Evolutionary conservation across 2,888 invertebrate species (phyloP).

Genomic region (Lamellibrachia columna): DNA sequence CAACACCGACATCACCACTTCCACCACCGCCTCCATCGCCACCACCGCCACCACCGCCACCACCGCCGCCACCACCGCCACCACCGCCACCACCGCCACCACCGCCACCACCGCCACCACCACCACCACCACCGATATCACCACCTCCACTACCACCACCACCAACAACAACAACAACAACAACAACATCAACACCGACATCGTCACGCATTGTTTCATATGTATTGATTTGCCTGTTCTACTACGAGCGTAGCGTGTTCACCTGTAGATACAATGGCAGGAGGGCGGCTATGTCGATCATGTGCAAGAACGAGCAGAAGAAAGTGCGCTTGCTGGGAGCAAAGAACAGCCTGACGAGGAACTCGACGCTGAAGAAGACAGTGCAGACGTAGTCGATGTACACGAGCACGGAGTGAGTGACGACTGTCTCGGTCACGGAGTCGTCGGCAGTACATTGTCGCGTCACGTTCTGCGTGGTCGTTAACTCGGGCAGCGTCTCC

Average conservation of each 20-base stretch:
- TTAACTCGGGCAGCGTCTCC: constrained; percentile 55
- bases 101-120: background rate
- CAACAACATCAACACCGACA: too few species aligned
- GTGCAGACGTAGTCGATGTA: constrained; percentile 59
- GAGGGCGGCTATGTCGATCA: constrained; percentile 60
- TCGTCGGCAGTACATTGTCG: constrained; percentile 20
- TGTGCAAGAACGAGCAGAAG: constrained; percentile 57
- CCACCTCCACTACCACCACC: background rate
- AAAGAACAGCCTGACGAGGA: constrained; percentile 55
- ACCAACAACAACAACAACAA: background rate
- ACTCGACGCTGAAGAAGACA: constrained; percentile 58
- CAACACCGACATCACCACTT: too few species aligned
- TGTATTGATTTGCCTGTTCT: too few species aligned
- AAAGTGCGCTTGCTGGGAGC: constrained; percentile 55
- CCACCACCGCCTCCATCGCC: too few species aligned
- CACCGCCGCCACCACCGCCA: background rate
- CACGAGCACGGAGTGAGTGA: constrained; percentile 40
- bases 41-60: background rate
- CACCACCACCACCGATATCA: background rate
- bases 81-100: too few species aligned
- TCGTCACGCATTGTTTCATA: too few species aligned
- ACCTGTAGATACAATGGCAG: constrained; percentile 58
- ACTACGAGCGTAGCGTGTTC: background rate
- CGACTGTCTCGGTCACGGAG: background rate
- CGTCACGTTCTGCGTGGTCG: constrained; percentile 39